phyloP scores from a whole-genome alignment of 2,888 invertebrate species.

The Eucera pruinosa region DNA sequence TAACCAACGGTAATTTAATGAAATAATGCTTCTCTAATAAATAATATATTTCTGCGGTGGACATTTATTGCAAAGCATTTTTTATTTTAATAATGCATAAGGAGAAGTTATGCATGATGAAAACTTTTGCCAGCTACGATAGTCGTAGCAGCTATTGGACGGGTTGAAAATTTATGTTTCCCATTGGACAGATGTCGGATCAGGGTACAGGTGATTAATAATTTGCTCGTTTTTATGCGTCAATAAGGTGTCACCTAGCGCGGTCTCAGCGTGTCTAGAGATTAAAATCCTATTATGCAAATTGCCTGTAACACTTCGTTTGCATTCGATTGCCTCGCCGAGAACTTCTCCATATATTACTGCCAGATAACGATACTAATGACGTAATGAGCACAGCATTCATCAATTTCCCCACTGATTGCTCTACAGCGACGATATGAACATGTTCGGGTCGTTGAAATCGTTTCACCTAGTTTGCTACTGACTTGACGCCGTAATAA shows the following conservation, averaged over 20 bases:
- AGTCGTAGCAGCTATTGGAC: background rate
- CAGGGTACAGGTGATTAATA: slow-evolving; percentile 9
- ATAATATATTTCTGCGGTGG: too few species aligned
- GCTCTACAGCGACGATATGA: background rate
- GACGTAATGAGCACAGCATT: slow-evolving; percentile 19
- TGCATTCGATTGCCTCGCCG: slow-evolving; percentile 14
- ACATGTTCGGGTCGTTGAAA: background rate
- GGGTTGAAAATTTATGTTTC: slow-evolving; percentile 11
- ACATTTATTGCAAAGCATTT: too few species aligned
- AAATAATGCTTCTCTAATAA: too few species aligned
- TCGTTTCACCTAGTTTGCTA: background rate
- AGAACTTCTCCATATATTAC: slow-evolving; percentile 25
- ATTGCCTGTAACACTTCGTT: slow-evolving; percentile 25
- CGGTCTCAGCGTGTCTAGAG: slow-evolving; percentile 6
- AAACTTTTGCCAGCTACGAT: too few species aligned
- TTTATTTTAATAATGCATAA: too few species aligned
- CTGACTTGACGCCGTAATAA: background rate
- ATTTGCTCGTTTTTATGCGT: slow-evolving; percentile 1
- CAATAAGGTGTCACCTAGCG: slow-evolving; percentile 18
- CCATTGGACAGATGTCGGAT: background rate
- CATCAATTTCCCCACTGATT: slow-evolving; percentile 31
- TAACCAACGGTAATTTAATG: too few species aligned
- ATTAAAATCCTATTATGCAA: slow-evolving; percentile 51
- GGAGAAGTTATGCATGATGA: too few species aligned
- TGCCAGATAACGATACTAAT: slow-evolving; percentile 19